Evolutionary conservation across 2,797 vertebrate species (phyloP).

Genomic region (Centropyge bicolor): DNA sequence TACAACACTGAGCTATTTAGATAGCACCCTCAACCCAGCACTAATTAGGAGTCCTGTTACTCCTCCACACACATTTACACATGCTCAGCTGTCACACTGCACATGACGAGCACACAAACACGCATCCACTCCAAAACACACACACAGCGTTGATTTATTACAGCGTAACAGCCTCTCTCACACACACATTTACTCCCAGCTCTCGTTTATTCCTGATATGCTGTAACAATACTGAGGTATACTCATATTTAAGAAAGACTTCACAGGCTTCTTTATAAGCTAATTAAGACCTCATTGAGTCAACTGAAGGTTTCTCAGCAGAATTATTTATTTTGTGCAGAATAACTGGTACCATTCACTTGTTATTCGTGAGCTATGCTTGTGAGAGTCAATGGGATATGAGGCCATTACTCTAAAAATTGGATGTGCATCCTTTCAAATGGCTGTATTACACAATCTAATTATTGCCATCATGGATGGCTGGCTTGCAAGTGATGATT

Average conservation of each 20-base stretch:
- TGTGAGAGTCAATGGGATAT: conserved; percentile 41
- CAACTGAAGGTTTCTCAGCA: conserved; percentile 23
- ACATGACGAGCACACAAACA: conserved; percentile 17
- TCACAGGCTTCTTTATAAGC: conserved; percentile 27
- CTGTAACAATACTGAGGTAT: conserved; percentile 53
- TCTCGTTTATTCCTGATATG: conserved; percentile 45
- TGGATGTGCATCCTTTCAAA: conserved; percentile 43
- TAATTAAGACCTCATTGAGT: conserved; percentile 31
- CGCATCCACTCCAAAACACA: conserved; percentile 30
- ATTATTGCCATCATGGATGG: conserved; percentile 53
- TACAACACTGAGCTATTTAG: conserved; percentile 72
- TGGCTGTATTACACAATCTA: conserved; percentile 49
- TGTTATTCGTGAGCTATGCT: conserved; percentile 16
- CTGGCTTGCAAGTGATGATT: conserved; percentile 44
- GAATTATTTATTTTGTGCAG: conserved; percentile 55
- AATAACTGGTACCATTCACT: conserved; percentile 8
- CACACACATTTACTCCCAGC: conserved; percentile 30
- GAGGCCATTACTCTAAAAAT: conserved; percentile 45
- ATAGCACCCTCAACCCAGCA: conserved; percentile 51
- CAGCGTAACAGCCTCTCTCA: conserved; percentile 36
- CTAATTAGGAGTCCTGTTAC: conserved; percentile 61
- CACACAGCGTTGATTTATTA: conserved; percentile 46
- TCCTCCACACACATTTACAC: conserved; percentile 44
- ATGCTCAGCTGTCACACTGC: conserved; percentile 42
- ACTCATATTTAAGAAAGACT: conserved; percentile 29